Base-by-base conservation (phyloP, 2,113 vertebrate genomes). In the Erinaceus europaeus region DNA sequence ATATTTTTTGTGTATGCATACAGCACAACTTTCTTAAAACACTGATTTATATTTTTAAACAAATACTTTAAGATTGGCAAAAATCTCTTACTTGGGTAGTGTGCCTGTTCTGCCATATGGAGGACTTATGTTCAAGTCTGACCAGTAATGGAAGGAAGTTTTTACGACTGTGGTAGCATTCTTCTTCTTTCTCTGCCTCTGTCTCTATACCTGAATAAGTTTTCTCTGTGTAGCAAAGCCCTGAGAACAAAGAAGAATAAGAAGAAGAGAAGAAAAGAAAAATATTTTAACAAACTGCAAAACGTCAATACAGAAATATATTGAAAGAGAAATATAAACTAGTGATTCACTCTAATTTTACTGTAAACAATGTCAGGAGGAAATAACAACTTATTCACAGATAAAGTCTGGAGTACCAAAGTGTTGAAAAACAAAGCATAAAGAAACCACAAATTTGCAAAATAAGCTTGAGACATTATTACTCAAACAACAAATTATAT, bases 401-500 rank as follows among this genome's bases (percentile, higher is more conserved):
- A 36, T 76, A 76, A 90, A 62, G 6, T 23, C n/a, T 78, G 29
- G 52, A 36, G 1, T 68, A 64, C 7, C 13, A 38, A 69, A 81
- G 53, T n/a, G 2, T 9, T 75, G 34, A 36, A 67, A 81, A 83
- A 38, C 46, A 87, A 76, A 73, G 3, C 21, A 38, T 27, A 61
- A 80, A 59, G 55, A 84, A 75, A 53, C 44, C 25, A 34, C 65
- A 48, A 34, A 59, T 76, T 62, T 80, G 13, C 17, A 84, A 85
- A 94, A 69, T 17, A 82, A 44, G 77, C 10, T 14, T 53, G 36
- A 86, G 64, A 76, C 80, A 89, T 50, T 76, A 46, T 18, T 57
- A 32, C 36, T 67, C 59, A 38, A 69, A 81, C 20, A 68, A 64
- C 59, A 48, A 62, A 74, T 68, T 76, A 73, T 9, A n/a, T 42